A percentile compares a stretch with the other conserved stretches of the same genome.
Evolutionary conservation across 2,797 vertebrate genomes (phyloP).

Genomic region (Zalophus californianus): DNA sequence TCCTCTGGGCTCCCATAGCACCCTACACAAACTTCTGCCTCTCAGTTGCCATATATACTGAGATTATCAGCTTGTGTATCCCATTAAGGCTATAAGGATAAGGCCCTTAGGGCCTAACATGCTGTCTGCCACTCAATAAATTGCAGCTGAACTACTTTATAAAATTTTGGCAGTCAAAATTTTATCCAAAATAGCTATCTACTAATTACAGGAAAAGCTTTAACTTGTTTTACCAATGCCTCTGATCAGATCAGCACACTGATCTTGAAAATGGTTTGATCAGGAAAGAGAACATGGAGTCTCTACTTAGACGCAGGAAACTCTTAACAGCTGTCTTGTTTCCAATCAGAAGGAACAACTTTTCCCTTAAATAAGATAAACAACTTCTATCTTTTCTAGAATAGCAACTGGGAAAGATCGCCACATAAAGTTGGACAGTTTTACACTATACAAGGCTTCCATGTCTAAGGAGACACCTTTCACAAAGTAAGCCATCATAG

Average conservation of each 20-base stretch:
- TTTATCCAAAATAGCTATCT: conserved; percentile 63
- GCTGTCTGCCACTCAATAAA: conserved; percentile 4
- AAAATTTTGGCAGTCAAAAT: conserved; percentile 51
- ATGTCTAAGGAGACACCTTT: conserved; percentile 19
- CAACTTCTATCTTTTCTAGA: conserved; percentile 12
- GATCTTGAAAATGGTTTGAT: conserved; percentile 47
- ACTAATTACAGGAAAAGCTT: conserved; percentile 58
- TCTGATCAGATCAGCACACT: conserved; percentile 28
- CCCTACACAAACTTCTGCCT: conserved; percentile 5
- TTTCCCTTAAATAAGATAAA: conserved; percentile 49
- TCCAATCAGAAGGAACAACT: conserved; percentile 27
- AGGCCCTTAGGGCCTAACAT: neutral
- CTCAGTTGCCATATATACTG: neutral
- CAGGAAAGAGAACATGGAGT: conserved; percentile 28
- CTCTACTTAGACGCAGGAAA: conserved; percentile 38
- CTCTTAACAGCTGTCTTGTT: neutral
- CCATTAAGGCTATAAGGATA: neutral
- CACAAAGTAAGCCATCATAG: neutral
- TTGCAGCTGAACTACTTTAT: neutral
- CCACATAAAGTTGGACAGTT: neutral
- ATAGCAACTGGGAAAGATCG: conserved; percentile 1
- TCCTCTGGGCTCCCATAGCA: neutral
- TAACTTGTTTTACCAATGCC: conserved; percentile 50
- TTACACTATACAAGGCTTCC: neutral
- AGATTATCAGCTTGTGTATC: conserved; percentile 46